These are phyloP conservation scores for Neotoma lepida DNA, from an alignment of 2,113 vertebrate genomes.

Conservation along the genomic window DNA sequence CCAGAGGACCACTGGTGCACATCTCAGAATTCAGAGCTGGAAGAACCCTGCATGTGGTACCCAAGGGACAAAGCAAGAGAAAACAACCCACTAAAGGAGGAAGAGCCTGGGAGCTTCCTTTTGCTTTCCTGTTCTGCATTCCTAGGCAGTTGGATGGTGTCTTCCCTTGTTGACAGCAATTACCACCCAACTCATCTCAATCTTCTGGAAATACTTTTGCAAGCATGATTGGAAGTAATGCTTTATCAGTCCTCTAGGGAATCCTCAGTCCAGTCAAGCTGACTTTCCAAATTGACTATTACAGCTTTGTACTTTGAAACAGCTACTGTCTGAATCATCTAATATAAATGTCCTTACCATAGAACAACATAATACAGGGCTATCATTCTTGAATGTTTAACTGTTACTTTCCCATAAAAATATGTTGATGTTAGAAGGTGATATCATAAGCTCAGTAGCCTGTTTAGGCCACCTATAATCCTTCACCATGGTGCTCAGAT, in stretches of 20 bases:
- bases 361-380: background rate
- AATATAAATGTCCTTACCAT: background rate
- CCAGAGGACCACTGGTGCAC: background rate
- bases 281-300: background rate
- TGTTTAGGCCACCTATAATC: background rate
- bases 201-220: background rate
- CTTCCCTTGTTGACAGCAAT: background rate
- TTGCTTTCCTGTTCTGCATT: background rate
- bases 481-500: background rate
- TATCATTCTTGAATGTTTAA: background rate
- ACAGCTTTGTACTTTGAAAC: slow-evolving; percentile 3
- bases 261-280: background rate
- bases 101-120: background rate
- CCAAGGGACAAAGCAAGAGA: background rate
- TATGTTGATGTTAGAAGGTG: background rate
- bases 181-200: background rate
- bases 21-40: background rate
- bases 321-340: background rate
- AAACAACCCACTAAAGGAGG: background rate
- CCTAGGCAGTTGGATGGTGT: background rate
- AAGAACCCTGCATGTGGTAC: background rate
- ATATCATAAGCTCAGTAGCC: background rate
- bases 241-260: background rate
- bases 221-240: background rate
- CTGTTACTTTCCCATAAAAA: background rate